A percentile compares a stretch with the other conserved stretches of the same genome.
Conservation (phyloP, 2,113 vertebrate genomes). For the Donacobius atricapilla region DNA sequence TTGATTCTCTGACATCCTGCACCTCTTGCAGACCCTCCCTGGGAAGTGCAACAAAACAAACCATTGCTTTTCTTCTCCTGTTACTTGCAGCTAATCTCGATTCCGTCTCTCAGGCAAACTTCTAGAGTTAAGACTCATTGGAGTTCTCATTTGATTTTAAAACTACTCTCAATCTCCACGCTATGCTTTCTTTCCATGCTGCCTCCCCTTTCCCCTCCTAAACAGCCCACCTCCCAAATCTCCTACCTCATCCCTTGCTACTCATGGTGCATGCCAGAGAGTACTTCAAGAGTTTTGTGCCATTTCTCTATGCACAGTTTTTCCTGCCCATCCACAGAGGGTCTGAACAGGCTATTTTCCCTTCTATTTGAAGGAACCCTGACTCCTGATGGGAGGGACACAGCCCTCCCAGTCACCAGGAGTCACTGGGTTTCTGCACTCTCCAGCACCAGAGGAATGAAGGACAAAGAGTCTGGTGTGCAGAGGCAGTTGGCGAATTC, state of each 20-base stretch:
- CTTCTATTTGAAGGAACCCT: not conserved
- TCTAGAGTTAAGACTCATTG: not conserved
- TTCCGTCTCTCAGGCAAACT: not conserved
- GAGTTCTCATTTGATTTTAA: conserved; percentile 13
- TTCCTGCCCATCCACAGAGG: not conserved
- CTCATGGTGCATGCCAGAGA: not conserved
- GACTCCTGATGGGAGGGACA: not conserved
- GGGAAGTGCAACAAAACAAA: not conserved
- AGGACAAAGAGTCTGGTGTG: not conserved
- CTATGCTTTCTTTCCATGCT: not conserved
- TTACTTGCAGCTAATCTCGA: conserved; percentile 11
- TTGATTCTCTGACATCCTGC: not conserved
- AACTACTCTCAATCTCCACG: not conserved
- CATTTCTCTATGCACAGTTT: not conserved
- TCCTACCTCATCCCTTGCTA: not conserved
- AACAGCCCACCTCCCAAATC: not conserved
- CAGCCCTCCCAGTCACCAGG: not conserved
- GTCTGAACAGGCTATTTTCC: not conserved
- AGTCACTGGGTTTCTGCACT: not conserved
- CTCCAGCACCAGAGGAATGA: not conserved
- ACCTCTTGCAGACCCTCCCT: not conserved
- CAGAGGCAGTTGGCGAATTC: not conserved
- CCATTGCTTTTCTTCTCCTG: not conserved
- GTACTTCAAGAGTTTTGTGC: not conserved
- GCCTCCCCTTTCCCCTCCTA: not conserved